Evolutionary conservation across 2,797 vertebrate genomes (phyloP).

Genomic region (Myiothlypis chrysogaster): DNA sequence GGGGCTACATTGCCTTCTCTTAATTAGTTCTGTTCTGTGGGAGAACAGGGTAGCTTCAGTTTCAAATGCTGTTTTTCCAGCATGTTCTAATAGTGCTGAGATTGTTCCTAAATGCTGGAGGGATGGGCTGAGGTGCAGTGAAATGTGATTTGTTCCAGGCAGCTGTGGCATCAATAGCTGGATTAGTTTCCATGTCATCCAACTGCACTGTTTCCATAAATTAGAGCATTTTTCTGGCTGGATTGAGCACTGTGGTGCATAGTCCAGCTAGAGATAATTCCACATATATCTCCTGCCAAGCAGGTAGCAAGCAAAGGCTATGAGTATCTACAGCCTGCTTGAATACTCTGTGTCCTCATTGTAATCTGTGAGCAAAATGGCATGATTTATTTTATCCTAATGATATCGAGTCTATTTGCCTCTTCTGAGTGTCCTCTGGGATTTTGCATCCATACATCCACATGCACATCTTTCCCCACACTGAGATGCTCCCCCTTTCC

Average conservation of each 20-base stretch:
- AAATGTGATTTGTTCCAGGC: neutral
- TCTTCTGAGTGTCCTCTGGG: neutral
- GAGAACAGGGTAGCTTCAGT: neutral
- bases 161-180: neutral
- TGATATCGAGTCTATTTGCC: neutral
- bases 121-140: neutral
- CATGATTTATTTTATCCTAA: neutral
- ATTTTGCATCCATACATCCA: neutral
- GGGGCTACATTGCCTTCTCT: neutral
- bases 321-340: neutral
- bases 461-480: neutral
- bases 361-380: constrained; percentile 3
- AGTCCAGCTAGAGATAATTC: neutral
- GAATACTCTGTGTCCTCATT: neutral
- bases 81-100: neutral
- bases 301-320: neutral
- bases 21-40: neutral
- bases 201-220: neutral
- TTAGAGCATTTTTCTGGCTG: neutral
- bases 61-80: neutral
- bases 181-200: neutral
- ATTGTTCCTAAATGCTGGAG: neutral
- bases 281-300: neutral
- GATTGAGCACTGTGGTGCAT: neutral
- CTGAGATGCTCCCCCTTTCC: neutral